Evolutionary conservation across 1,140 invertebrate genomes (phyloP).

Genomic region (Sinonovacula constricta): DNA sequence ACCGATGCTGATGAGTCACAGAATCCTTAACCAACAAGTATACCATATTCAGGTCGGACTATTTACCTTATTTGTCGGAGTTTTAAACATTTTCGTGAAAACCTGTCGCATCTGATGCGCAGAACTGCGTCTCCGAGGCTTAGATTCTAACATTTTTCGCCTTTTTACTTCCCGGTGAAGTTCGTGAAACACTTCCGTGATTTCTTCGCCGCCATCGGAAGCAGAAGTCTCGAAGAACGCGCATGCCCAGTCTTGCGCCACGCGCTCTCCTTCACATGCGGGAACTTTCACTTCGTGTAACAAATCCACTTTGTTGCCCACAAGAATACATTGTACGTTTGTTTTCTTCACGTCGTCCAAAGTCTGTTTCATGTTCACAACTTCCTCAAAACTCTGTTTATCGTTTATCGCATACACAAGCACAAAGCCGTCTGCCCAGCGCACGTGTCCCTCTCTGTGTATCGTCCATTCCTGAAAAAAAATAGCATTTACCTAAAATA

Average conservation of each 20-base stretch:
- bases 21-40: neutral
- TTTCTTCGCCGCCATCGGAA: slow-evolving; percentile 85
- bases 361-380: slow-evolving; percentile 83
- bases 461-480: slow-evolving; percentile 68
- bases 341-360: slow-evolving; percentile 84
- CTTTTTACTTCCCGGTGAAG: slow-evolving; percentile 75
- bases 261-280: slow-evolving; percentile 88
- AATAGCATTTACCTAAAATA: too few relatives aligned
- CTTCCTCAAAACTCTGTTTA: slow-evolving; percentile 89
- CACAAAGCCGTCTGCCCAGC: slow-evolving; percentile 93
- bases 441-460: slow-evolving; percentile 87
- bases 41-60: slow-evolving; percentile 31
- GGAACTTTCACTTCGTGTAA: slow-evolving; percentile 93
- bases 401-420: slow-evolving; percentile 96
- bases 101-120: slow-evolving; percentile 76
- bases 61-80: slow-evolving; percentile 47
- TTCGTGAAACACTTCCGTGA: slow-evolving; percentile 73
- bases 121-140: slow-evolving; percentile 74
- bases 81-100: slow-evolving; percentile 75
- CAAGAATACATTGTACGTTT: slow-evolving; percentile 83
- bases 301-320: slow-evolving; percentile 95
- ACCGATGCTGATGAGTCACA: neutral
- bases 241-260: slow-evolving; percentile 87
- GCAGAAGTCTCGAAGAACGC: slow-evolving; percentile 92
- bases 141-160: slow-evolving; percentile 71